phyloP scores from a whole-genome alignment of 2,888 invertebrate species.

The Nesidiocoris tenuis region DNA sequence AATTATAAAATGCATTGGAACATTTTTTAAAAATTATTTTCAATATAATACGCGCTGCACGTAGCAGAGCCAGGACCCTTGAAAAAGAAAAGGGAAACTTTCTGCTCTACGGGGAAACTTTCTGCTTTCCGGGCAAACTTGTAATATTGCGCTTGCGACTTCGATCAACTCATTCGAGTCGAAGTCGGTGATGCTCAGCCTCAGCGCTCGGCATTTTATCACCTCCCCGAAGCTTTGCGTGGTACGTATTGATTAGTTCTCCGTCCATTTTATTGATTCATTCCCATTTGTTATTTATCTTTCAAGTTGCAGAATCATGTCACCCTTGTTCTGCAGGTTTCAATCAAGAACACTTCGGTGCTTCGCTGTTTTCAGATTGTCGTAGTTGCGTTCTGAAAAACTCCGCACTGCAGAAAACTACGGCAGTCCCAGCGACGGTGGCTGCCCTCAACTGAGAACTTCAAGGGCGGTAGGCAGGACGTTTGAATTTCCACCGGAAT shows the following conservation, averaged over 20 bases:
- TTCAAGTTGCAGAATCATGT: not conserved
- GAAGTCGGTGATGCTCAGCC: no score
- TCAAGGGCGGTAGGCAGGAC: not conserved
- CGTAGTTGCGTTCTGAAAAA: not conserved
- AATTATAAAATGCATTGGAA: no score
- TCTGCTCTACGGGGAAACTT: no score
- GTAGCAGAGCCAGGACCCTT: no score
- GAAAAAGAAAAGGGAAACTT: no score
- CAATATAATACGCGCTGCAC: no score
- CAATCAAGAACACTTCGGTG: not conserved
- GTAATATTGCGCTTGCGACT: no score
- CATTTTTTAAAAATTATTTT: no score
- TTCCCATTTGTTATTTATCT: not conserved
- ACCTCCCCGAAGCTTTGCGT: not conserved
- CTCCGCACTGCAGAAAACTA: not conserved
- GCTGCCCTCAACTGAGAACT: not conserved
- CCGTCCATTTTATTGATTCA: not conserved
- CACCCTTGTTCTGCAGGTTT: not conserved
- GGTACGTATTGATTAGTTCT: not conserved
- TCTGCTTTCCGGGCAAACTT: no score
- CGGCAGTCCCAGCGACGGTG: not conserved
- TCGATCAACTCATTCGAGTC: no score
- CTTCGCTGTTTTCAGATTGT: not conserved
- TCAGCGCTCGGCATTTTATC: not conserved
- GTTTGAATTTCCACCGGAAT: not conserved